These are phyloP conservation scores for Prosopocoilus inquinatus DNA, from an alignment of 2,888 invertebrate genomes.

Conservation along the genomic window DNA sequence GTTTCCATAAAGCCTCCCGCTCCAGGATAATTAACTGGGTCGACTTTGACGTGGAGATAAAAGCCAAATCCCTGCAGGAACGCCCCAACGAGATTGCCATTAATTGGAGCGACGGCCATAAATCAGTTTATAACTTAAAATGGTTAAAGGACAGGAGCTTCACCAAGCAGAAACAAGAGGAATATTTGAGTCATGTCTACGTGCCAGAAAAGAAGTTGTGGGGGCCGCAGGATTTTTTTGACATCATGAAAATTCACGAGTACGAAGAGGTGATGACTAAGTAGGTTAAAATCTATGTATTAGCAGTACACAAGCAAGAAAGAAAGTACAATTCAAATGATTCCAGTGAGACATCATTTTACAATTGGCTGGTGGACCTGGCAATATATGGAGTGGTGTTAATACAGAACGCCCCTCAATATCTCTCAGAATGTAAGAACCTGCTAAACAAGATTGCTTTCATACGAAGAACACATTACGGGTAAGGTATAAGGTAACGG, in stretches of 20 bases:
- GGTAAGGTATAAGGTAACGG: too few species aligned
- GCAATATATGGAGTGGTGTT: conserved; percentile 65
- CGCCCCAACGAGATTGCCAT: too few species aligned
- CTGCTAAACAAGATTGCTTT: conserved; percentile 67
- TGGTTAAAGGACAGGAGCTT: conserved; percentile 66
- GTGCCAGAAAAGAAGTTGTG: conserved; percentile 56
- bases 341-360: conserved; percentile 41
- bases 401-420: conserved; percentile 58
- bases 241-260: conserved; percentile 53
- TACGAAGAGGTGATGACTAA: conserved; percentile 54
- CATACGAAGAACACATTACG: conserved; percentile 70
- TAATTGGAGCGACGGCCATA: conserved; percentile 63
- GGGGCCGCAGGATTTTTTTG: conserved; percentile 54
- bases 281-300: conserved; percentile 23
- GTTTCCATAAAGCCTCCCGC: conserved; percentile 61
- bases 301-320: background rate
- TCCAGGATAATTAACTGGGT: conserved; percentile 64
- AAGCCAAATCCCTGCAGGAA: conserved; percentile 45
- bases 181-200: conserved; percentile 55
- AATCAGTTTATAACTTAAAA: conserved; percentile 54
- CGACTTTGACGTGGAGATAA: conserved; percentile 56
- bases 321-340: too few species aligned
- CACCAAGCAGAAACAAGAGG: conserved; percentile 47
- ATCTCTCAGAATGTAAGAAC: conserved; percentile 56
- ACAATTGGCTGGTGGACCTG: conserved; percentile 61